phyloP scores from a whole-genome alignment of 2,797 vertebrate genomes.

The Chloroceryle inda region DNA sequence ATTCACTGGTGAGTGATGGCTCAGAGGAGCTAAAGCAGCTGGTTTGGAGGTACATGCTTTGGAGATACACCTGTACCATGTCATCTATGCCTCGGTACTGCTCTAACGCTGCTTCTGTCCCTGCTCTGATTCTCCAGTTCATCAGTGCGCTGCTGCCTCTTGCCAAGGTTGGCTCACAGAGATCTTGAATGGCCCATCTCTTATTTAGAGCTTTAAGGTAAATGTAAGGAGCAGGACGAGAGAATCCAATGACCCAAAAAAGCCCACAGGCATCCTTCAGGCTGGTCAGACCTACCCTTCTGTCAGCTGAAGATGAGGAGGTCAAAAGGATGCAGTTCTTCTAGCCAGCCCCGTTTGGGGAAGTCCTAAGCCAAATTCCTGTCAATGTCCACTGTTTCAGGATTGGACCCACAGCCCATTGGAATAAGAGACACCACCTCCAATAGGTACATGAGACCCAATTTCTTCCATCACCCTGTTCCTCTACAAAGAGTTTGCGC shows the following conservation, averaged over 20 bases:
- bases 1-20: neutral
- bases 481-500: accelerated
- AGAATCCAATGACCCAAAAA: neutral
- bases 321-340: neutral
- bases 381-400: neutral
- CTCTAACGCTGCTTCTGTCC: neutral
- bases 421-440: neutral
- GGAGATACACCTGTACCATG: neutral
- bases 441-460: neutral
- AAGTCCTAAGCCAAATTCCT: neutral
- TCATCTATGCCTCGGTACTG: neutral
- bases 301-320: neutral
- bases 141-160: neutral
- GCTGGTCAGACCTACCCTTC: neutral
- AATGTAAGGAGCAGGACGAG: neutral
- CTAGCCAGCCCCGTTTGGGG: neutral
- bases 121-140: neutral
- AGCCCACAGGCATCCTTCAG: neutral
- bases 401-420: neutral
- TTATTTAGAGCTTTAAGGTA: neutral
- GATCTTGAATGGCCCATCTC: accelerated
- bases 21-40: neutral
- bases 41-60: neutral
- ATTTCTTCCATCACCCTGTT: neutral
- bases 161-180: neutral